Conservation (phyloP, 2,113 vertebrate genomes). For the Platanista minor region DNA sequence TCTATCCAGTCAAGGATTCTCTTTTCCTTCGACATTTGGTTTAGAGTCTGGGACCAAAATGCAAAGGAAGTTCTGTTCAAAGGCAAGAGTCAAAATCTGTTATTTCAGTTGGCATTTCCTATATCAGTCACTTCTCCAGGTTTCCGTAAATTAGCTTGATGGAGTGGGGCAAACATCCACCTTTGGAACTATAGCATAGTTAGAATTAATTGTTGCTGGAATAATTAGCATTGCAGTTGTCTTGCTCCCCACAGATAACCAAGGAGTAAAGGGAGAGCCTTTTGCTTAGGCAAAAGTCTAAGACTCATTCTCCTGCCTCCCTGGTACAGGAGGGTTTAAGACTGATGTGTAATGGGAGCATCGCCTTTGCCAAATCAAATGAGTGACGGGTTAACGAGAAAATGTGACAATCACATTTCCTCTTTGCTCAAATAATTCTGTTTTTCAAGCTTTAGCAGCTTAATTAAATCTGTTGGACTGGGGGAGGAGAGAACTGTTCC, state of each 20-base stretch:
- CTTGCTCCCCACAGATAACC: neutral
- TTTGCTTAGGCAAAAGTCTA: conserved; percentile 21
- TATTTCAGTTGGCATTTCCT: conserved; percentile 30
- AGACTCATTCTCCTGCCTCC: neutral
- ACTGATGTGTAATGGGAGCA: conserved; percentile 41
- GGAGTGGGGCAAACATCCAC: conserved; percentile 20
- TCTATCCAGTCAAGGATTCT: conserved; percentile 25
- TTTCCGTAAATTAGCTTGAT: conserved; percentile 36
- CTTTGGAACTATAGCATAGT: conserved; percentile 33
- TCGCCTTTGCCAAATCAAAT: conserved; percentile 61
- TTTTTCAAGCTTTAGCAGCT: conserved; percentile 74
- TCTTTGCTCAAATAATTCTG: conserved; percentile 69
- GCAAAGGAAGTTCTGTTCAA: conserved; percentile 17
- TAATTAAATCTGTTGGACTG: conserved; percentile 68
- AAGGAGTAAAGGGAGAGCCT: neutral
- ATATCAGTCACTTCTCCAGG: conserved; percentile 15
- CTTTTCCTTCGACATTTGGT: conserved; percentile 41
- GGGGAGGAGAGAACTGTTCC: conserved; percentile 65
- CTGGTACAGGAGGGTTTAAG: conserved; percentile 7
- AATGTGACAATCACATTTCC: conserved; percentile 76
- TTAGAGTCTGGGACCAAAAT: conserved; percentile 35
- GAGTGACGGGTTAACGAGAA: conserved; percentile 72
- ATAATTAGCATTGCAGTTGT: conserved; percentile 4
- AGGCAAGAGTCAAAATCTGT: neutral
- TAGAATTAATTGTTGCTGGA: conserved; percentile 20